Percentiles rank a stretch among this genome's conserved stretches.
Conservation (phyloP, 2,113 vertebrate genomes). For the Anseranas semipalmata region DNA sequence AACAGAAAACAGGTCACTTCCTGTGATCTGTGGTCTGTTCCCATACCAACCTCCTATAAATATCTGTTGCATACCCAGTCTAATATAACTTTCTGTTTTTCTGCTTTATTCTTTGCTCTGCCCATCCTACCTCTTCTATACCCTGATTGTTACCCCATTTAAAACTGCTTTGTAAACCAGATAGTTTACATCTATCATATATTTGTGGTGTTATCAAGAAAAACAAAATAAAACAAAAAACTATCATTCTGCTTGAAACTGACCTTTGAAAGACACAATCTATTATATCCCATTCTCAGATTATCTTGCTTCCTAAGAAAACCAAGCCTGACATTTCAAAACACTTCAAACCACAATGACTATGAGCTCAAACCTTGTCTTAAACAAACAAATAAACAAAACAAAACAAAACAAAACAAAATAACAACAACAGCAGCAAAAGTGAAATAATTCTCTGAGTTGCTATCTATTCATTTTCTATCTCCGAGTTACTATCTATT, state of each 20-base stretch:
- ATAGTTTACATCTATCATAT: background rate
- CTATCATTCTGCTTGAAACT: background rate
- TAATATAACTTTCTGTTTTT: background rate
- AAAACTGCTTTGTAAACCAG: background rate
- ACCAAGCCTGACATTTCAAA: background rate
- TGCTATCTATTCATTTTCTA: background rate
- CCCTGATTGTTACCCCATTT: background rate
- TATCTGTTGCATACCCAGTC: fast-evolving
- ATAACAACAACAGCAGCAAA: background rate
- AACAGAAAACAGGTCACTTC: background rate
- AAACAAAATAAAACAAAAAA: fast-evolving
- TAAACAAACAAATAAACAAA: background rate
- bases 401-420: background rate
- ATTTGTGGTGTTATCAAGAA: background rate
- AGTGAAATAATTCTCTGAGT: background rate
- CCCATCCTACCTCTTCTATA: background rate
- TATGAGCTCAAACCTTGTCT: background rate
- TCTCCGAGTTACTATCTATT: no score
- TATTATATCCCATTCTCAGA: background rate
- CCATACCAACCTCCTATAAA: background rate
- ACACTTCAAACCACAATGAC: background rate
- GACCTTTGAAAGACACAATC: background rate
- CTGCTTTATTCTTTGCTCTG: background rate
- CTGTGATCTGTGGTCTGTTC: background rate
- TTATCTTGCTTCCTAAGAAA: background rate